Percentiles rank a stretch among this genome's conserved stretches.
Evolutionary conservation across 2,797 vertebrate genomes (phyloP).

Genomic region (Agapornis canus): DNA sequence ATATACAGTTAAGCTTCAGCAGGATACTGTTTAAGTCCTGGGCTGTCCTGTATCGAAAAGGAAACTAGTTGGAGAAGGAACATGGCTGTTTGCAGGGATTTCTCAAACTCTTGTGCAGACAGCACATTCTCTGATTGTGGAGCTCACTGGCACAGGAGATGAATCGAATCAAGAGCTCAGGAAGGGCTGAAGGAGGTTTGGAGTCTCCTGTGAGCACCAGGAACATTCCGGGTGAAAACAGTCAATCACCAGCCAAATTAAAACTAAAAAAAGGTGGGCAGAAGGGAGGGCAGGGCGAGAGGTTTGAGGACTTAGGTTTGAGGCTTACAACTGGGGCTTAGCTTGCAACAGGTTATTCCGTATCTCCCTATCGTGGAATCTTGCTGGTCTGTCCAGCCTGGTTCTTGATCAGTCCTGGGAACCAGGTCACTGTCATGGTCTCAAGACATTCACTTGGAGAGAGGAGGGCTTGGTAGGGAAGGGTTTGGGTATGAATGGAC

Average conservation of each 20-base stretch:
- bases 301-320: neutral
- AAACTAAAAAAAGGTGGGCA: neutral
- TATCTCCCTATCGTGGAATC: neutral
- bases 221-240: neutral
- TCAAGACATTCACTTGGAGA: neutral
- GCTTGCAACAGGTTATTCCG: neutral
- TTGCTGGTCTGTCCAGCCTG: neutral
- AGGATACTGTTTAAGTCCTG: constrained; percentile 2
- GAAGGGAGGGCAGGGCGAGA: neutral
- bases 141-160: neutral
- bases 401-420: neutral
- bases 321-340: neutral
- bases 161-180: neutral
- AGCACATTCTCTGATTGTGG: neutral
- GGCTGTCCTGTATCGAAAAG: neutral
- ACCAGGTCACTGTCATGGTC: neutral
- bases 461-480: neutral
- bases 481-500: neutral
- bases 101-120: neutral
- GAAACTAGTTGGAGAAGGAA: constrained; percentile 2
- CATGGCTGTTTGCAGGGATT: neutral
- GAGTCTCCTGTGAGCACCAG: neutral
- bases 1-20: constrained; percentile 4
- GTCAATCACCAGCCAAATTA: neutral
- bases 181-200: neutral